Percentiles rank a stretch among this genome's conserved stretches.
These are phyloP conservation scores for Dilophus febrilis DNA, from an alignment of 2,888 invertebrate genomes.

Conservation along the genomic window DNA sequence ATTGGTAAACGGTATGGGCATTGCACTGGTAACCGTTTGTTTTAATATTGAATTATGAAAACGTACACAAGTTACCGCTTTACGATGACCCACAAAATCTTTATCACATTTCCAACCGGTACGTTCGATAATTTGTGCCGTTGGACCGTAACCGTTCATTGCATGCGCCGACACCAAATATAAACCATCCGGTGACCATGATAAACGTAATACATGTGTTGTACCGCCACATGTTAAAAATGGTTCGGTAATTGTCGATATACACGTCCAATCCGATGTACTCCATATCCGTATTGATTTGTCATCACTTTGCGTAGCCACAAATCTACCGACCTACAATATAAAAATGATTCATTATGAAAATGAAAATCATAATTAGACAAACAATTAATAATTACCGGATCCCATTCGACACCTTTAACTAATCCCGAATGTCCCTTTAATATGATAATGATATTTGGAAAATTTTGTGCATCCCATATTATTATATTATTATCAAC, in stretches of 20 bases:
- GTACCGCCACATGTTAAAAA: slow-evolving; percentile 79
- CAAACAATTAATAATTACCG: slow-evolving; percentile 29
- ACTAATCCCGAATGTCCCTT: slow-evolving; percentile 87
- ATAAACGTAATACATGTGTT: slow-evolving; percentile 78
- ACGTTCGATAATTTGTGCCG: slow-evolving; percentile 88
- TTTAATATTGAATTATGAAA: slow-evolving; percentile 83
- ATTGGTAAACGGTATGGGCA: slow-evolving; percentile 35
- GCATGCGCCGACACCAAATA: slow-evolving; percentile 95
- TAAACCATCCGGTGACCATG: slow-evolving; percentile 97
- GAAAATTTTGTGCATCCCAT: slow-evolving; percentile 89
- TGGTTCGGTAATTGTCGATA: slow-evolving; percentile 74
- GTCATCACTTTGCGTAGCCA: slow-evolving; percentile 95
- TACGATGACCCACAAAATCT: slow-evolving; percentile 95
- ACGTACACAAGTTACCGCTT: slow-evolving; percentile 91
- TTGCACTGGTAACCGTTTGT: slow-evolving; percentile 39
- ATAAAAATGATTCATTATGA: too few relatives aligned
- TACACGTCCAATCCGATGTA: slow-evolving; percentile 86
- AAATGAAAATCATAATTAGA: too few relatives aligned
- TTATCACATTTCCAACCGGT: slow-evolving; percentile 89
- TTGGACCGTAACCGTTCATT: slow-evolving; percentile 96
- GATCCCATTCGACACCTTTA: slow-evolving; percentile 98
- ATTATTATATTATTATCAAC: slow-evolving; percentile 95
- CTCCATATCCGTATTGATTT: slow-evolving; percentile 88
- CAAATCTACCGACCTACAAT: slow-evolving; percentile 56
- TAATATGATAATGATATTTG: slow-evolving; percentile 62